Evolutionary conservation across 2,888 invertebrate genomes (phyloP), one percentile per base, ranked within the genome.

Genomic region (Stenurella melanura): DNA sequence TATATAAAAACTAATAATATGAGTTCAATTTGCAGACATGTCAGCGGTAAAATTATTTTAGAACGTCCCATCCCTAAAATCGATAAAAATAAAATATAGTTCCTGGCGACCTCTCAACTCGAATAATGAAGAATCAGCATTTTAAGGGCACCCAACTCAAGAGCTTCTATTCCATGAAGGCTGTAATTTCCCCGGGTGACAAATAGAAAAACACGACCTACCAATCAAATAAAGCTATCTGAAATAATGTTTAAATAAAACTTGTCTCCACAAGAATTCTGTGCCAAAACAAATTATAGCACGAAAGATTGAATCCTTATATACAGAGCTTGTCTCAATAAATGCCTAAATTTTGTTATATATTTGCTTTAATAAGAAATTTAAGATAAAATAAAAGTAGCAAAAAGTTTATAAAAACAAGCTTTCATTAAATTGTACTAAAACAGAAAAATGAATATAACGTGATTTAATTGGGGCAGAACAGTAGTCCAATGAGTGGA

Each of bases 61-160:
- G 30, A 21, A 30, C 30, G 30, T 30, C 15, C 42, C 38, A 15
- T 19, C 15, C n/a, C 42, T 64, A 42, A 9, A 6, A 10, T 42
- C 17, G 64, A 64, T 63, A 63, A 63, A 30, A 63, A 63, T 63
- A 30, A 63, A 63, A 63, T 63, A 63, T 63, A 63, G 34, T 63
- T 63, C 61, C 30, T 34, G 61, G 61, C 18, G 38, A 64, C 38
- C 42, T 18, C 64, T 64, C 26, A 21, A 64, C 3, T 64, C 17
- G 64, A 64, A 64, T 64, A 64, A 64, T 64, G 42, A 64, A 42
- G 42, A 64, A 64, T 64, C 64, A 64, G 64, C 64, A 15, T 42
- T 64, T 64, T 64, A 34, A 64, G 18, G 42, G 19, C 18, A 64
- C 12, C 18, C 64, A 19, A 11, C 18, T 15, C 60, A 26, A 12